Evolutionary conservation across 2,888 invertebrate genomes (phyloP).

Genomic region (Chymomyza fuscimana): DNA sequence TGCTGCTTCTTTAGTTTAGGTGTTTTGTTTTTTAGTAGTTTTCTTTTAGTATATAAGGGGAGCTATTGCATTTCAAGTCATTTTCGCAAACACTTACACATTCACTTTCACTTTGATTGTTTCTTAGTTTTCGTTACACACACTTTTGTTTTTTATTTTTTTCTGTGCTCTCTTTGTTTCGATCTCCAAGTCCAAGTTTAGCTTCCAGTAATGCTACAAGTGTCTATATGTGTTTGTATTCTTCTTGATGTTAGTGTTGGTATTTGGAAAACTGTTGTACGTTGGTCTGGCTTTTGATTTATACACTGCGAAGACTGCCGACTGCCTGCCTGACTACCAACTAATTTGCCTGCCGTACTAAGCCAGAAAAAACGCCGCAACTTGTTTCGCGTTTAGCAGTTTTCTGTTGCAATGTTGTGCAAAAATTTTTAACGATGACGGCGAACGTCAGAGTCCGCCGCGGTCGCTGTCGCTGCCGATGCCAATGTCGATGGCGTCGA

Average conservation of each 20-base stretch:
- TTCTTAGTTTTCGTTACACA: slow-evolving; percentile 24
- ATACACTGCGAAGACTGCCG: slow-evolving; percentile 71
- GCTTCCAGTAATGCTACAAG: slow-evolving; percentile 28
- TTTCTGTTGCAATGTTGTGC: slow-evolving; percentile 77
- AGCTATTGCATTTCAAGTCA: slow-evolving; percentile 64
- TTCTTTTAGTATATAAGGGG: background rate
- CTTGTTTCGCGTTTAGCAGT: slow-evolving; percentile 79
- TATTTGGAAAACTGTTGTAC: slow-evolving; percentile 22
- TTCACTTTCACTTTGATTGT: slow-evolving; percentile 17
- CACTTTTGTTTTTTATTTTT: slow-evolving; percentile 39
- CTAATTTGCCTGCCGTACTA: slow-evolving; percentile 57
- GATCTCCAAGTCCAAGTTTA: slow-evolving; percentile 20
- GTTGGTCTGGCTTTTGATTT: slow-evolving; percentile 49
- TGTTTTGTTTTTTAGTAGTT: background rate
- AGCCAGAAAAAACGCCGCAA: slow-evolving; percentile 78
- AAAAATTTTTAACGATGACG: slow-evolving; percentile 75
- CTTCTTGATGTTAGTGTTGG: slow-evolving; percentile 18
- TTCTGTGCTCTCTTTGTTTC: slow-evolving; percentile 5
- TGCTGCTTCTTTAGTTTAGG: background rate
- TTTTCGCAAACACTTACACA: slow-evolving; percentile 36
- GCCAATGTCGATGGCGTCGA: slow-evolving; percentile 52
- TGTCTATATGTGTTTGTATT: slow-evolving; percentile 29
- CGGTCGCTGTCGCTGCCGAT: slow-evolving; percentile 47
- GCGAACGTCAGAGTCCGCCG: slow-evolving; percentile 47
- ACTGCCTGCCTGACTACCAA: slow-evolving; percentile 74